Evolutionary conservation across 2,888 invertebrate genomes (phyloP), one percentile per base, ranked within the genome.

Genomic region (Monopis laevigella): DNA sequence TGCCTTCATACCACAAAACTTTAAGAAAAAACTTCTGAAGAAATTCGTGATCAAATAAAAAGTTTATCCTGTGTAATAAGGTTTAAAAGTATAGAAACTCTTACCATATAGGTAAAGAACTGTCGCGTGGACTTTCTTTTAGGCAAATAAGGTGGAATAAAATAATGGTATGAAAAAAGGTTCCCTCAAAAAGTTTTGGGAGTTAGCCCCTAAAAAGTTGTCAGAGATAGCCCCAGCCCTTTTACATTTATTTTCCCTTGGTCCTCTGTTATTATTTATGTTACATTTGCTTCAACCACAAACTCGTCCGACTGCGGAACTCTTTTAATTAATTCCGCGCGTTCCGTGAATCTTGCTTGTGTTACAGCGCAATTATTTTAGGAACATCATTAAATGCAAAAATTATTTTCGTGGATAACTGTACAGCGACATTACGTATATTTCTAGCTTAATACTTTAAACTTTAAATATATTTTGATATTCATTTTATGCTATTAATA

Each of bases 121-220:
- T 61, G 58, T 59, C 61, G 53, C 56, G 55, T 63, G 65, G 66
- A 71, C 69, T 73, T 73, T 75, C 71, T 70, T 72, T 74, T 68
- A 71, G 70, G 71, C 72, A 73, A 74, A 74, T 73, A 73, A 71
- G 70, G 62, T 65, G 60, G 69, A 72, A 71, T 74, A 68, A 72
- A 74, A 77, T 72, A 74, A 77, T 73, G 68, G 65, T 50, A 64
- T 16, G 29, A 28, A 40, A 53, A 75, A 75, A 69, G 68, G 69
- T 62, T 65, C 54, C 64, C 63, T 66, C 59, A 56, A 66, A 74
- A 77, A 75, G 71, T 75, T 77, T 66, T 64, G 68, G 68, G 66
- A 62, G 60, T 62, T 69, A 18, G 14, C 63, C 63, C 36, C 19
- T 35, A 21, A n/a, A 71, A 78, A 77, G 66, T 72, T 75, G 53